Evolutionary conservation across 1,140 invertebrate genomes (phyloP).

Genomic region (Phocides pigmalion): DNA sequence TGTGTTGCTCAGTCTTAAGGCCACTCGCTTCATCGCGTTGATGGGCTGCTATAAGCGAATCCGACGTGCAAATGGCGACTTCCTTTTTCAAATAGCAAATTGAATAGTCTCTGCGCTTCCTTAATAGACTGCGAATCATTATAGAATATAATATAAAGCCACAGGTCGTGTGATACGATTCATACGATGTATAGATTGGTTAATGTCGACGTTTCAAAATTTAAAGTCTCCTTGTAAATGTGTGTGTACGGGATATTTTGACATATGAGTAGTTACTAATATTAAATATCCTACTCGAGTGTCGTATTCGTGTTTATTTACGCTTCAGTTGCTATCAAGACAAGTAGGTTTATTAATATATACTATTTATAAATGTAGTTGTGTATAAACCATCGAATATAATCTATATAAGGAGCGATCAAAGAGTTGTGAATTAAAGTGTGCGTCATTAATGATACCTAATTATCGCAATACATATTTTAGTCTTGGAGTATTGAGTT

Average conservation of each 20-base stretch:
- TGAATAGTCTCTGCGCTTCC: slow-evolving; percentile 43
- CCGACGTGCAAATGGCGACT: slow-evolving; percentile 54
- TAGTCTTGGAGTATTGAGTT: not conserved
- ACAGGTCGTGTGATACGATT: slow-evolving; percentile 22
- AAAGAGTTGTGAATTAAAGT: not conserved
- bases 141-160: slow-evolving; percentile 11
- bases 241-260: not conserved
- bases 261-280: not conserved
- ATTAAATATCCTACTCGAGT: slow-evolving; percentile 4
- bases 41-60: slow-evolving; percentile 46
- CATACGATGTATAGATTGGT: not conserved
- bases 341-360: not conserved
- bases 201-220: slow-evolving; percentile 8
- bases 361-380: not conserved
- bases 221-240: not conserved
- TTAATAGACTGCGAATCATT: slow-evolving; percentile 30
- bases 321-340: slow-evolving; percentile 13
- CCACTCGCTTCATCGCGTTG: slow-evolving; percentile 36
- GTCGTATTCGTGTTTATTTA: not conserved
- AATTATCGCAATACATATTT: not conserved
- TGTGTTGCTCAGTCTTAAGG: slow-evolving; percentile 41
- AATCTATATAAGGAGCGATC: no score
- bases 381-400: not conserved
- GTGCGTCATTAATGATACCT: not conserved
- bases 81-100: slow-evolving; percentile 54